Evolutionary conservation across 2,888 invertebrate genomes (phyloP), one percentile per base, ranked within the genome.

Genomic region (Agrotis ipsilon): DNA sequence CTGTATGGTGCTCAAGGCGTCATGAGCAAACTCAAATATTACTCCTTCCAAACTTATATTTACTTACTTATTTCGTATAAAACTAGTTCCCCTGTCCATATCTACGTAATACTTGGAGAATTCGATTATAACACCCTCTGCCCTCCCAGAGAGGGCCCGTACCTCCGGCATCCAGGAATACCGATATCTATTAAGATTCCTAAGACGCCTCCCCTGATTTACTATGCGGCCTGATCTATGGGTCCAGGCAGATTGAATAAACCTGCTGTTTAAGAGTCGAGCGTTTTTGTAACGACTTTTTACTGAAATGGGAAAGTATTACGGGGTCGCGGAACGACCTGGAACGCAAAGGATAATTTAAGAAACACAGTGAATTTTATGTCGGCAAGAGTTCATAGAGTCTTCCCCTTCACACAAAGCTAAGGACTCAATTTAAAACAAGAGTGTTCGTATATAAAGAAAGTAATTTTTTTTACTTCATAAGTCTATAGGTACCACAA

Each of bases 131-230:
- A 1, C 59, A 59, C 54, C 52, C 27, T 16, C 7, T 19, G 19
- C 46, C 55, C 18, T 7, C 46, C 16, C 32, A 21, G 19, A n/a
- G 48, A 43, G 52, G 51, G 24, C 21, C n/a, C 27, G 66, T 49
- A 43, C 3, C 68, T 24, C 13, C 21, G 59, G 61, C 51, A 59
- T 66, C 27, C 60, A 39, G 46, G 64, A 58, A 68, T 69, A 69
- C 67, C 58, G 21, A 64, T 74, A 68, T 48, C 82, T 65, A 82
- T 82, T 78, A 84, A 84, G 49, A 84, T 84, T 78, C 82, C 72
- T 68, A 45, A 72, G 58, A 62, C 68, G 64, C 59, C 18, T 54
- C 11, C 13, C 54, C 51, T 84, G 78, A 82, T 84, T 84, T 84
- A 82, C 82, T 65, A 48, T 65, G 59, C 57, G 13, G 21, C 21